These are phyloP conservation scores for Phoronis australis DNA, from an alignment of 2,888 invertebrate species.

Conservation along the genomic window DNA sequence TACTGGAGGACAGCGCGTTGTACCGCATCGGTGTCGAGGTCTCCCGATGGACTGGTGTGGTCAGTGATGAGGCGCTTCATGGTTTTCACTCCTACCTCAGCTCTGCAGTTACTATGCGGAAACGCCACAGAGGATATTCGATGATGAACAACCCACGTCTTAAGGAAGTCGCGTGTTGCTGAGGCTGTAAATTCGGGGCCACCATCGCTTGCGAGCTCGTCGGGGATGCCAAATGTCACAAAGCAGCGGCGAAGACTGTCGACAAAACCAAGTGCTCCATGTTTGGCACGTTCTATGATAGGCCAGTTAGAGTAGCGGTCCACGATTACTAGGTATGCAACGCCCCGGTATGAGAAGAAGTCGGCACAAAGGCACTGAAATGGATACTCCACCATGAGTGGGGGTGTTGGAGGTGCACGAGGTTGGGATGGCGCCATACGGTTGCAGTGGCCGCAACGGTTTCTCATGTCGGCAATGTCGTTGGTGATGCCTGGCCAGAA, in stretches of 20 bases:
- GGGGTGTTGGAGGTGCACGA: slow-evolving; percentile 17
- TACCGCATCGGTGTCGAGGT: slow-evolving; percentile 20
- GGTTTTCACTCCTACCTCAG: slow-evolving; percentile 26
- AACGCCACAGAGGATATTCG: slow-evolving; percentile 26
- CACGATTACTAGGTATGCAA: slow-evolving; percentile 17
- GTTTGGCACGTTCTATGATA: slow-evolving; percentile 15
- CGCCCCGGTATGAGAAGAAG: slow-evolving; percentile 15
- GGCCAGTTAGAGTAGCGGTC: too few relatives aligned
- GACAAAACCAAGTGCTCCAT: slow-evolving; percentile 14
- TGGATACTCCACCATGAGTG: slow-evolving; percentile 13
- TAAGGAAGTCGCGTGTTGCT: slow-evolving; percentile 8
- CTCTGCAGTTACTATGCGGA: slow-evolving; percentile 26
- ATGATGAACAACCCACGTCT: slow-evolving; percentile 25
- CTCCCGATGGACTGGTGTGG: slow-evolving; percentile 21
- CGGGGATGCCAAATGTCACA: slow-evolving; percentile 18
- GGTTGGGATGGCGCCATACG: slow-evolving; percentile 20
- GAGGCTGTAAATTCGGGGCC: slow-evolving; percentile 18
- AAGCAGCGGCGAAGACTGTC: slow-evolving; percentile 11
- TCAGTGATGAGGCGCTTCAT: slow-evolving; percentile 25
- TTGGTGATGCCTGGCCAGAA: too few relatives aligned
- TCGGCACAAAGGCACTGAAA: slow-evolving; percentile 18
- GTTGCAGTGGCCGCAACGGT: slow-evolving; percentile 13
- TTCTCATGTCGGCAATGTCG: too few relatives aligned
- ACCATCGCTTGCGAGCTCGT: slow-evolving; percentile 19
- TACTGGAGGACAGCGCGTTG: slow-evolving; percentile 24